These are phyloP conservation scores for Beris chalybata DNA, from an alignment of 2,888 invertebrate genomes.

Conservation along the genomic window DNA sequence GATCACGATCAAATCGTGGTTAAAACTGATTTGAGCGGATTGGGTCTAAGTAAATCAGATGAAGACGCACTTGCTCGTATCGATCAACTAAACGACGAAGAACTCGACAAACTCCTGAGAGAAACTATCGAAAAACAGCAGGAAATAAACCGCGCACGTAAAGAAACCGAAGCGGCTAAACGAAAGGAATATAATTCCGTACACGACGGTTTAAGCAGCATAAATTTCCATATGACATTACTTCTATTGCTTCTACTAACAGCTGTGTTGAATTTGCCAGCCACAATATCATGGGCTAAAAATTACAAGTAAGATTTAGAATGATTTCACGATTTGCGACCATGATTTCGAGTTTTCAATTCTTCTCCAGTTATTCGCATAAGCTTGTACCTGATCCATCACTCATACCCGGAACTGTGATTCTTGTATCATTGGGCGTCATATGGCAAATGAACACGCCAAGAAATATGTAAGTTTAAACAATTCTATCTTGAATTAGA, in stretches of 20 bases:
- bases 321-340: constrained; percentile 20
- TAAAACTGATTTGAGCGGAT: neutral
- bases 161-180: constrained; percentile 41
- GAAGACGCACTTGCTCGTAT: constrained; percentile 20
- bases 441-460: constrained; percentile 72
- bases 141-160: constrained; percentile 36
- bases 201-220: constrained; percentile 54
- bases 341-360: constrained; percentile 19
- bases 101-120: constrained; percentile 42
- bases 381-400: constrained; percentile 66
- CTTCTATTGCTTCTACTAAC: constrained; percentile 69
- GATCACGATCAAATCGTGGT: constrained; percentile 36
- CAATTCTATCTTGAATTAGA: constrained; percentile 16
- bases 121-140: constrained; percentile 41
- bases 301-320: constrained; percentile 68
- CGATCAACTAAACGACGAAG: constrained; percentile 36
- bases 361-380: constrained; percentile 46
- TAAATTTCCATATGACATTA: constrained; percentile 75
- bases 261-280: constrained; percentile 70
- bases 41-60: constrained; percentile 22
- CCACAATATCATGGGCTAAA: constrained; percentile 77
- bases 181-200: constrained; percentile 44
- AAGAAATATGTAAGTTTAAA: constrained; percentile 63
- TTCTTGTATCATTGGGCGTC: constrained; percentile 63
- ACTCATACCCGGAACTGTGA: constrained; percentile 60